A percentile compares a stretch with the other conserved stretches of the same genome.
Evolutionary conservation across 37 sponge, comb jelly and placozoan genomes (phyloP).

Genomic region (Mnemiopsis leidyi): DNA sequence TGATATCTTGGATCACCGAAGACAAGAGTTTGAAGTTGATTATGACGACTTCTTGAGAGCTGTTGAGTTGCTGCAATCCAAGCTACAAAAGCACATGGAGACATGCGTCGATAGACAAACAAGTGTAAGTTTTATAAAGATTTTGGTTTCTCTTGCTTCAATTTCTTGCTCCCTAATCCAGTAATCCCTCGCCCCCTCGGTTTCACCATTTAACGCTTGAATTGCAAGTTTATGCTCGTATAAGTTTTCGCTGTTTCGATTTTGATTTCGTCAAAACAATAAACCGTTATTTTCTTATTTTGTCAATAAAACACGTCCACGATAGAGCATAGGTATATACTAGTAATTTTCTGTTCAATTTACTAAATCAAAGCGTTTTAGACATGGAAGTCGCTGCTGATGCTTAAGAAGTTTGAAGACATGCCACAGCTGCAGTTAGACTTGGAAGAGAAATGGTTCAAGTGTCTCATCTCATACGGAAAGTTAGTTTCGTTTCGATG

Average conservation of each 20-base stretch:
- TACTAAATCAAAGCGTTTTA: no score
- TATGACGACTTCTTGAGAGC: constrained; percentile 83
- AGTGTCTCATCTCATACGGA: constrained; percentile 62
- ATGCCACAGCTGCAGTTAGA: constrained; percentile 62
- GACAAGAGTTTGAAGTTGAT: constrained; percentile 84
- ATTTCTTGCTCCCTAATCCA: no score
- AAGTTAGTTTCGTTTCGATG: background rate
- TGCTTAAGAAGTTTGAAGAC: constrained; percentile 49
- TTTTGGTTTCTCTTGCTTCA: no score
- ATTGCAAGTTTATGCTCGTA: no score
- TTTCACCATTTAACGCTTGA: no score
- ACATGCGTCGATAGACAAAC: constrained; percentile 28
- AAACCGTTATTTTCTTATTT: no score
- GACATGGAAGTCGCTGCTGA: constrained; percentile 27
- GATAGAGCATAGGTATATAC: no score
- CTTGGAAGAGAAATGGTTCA: constrained; percentile 55
- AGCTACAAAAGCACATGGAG: constrained; percentile 61
- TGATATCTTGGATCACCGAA: constrained; percentile 83
- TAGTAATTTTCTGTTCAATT: no score
- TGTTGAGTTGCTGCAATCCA: constrained; percentile 21
- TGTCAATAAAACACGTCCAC: no score
- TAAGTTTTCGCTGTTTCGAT: no score
- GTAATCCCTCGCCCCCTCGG: no score
- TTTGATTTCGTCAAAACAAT: no score
- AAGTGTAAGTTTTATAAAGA: constrained; percentile 1